These are phyloP conservation scores for Acropternis orthonyx DNA, from an alignment of 2,797 vertebrate species.

Conservation along the genomic window DNA sequence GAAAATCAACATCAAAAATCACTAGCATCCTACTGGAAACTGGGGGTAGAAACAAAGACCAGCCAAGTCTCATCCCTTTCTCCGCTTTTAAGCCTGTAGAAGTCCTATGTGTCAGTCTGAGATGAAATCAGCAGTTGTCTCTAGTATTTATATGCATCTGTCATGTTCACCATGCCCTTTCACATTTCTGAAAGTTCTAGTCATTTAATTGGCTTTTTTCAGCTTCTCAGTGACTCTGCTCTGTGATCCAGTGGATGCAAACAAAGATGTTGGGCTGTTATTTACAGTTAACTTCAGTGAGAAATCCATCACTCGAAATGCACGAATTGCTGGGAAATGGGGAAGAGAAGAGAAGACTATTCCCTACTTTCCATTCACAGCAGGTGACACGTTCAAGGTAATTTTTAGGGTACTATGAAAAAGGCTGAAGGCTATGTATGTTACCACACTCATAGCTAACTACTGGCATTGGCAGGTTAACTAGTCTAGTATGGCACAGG, in stretches of 20 bases:
- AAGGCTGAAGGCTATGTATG: neutral
- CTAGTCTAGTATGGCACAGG: neutral
- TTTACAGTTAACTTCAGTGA: conserved; percentile 85
- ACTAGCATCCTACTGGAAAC: neutral
- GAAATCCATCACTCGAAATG: conserved; percentile 84
- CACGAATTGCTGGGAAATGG: conserved; percentile 86
- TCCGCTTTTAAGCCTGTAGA: neutral
- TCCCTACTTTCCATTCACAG: conserved; percentile 87
- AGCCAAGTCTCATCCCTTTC: neutral
- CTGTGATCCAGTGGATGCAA: conserved; percentile 75
- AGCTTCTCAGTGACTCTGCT: conserved; percentile 87
- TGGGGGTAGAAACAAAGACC: neutral
- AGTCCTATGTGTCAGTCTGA: neutral
- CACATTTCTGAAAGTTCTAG: neutral
- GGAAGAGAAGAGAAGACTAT: conserved; percentile 84
- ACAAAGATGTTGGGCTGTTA: conserved; percentile 84
- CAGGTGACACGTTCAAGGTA: conserved; percentile 89
- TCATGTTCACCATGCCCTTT: neutral
- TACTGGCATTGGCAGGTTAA: neutral
- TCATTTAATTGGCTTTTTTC: neutral
- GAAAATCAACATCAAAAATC: neutral
- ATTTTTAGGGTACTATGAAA: neutral
- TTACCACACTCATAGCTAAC: neutral
- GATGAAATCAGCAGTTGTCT: neutral
- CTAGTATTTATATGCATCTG: neutral